phyloP scores from a whole-genome alignment of 2,888 invertebrate species.

The Cancer borealis region DNA sequence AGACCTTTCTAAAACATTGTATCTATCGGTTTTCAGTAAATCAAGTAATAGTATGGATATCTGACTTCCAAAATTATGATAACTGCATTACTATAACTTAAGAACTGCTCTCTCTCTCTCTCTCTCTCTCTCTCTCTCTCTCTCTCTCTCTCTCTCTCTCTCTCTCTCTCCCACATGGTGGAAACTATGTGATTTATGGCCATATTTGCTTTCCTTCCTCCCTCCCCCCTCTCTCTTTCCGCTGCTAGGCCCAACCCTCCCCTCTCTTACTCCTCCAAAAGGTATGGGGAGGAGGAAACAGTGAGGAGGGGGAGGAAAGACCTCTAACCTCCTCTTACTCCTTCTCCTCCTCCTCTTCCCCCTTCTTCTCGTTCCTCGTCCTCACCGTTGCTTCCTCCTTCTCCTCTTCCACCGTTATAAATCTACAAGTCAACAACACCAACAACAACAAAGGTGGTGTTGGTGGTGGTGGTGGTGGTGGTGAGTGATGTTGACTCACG shows the following conservation, averaged over 20 bases:
- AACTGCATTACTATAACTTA: too few species aligned
- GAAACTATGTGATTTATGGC: conserved; percentile 2
- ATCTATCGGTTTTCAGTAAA: too few species aligned
- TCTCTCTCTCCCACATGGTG: not conserved
- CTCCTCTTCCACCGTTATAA: not conserved
- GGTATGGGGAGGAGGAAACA: too few species aligned
- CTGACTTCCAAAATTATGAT: not conserved
- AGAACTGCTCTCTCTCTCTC: not conserved
- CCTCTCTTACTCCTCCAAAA: not conserved
- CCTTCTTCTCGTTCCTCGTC: not conserved
- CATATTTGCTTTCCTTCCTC: conserved; percentile 13
- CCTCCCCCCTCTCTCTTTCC: conserved; percentile 9
- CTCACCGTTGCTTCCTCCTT: not conserved
- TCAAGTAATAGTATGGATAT: too few species aligned
- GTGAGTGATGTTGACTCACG: not conserved
- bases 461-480: not conserved
- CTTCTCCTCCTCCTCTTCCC: not conserved
- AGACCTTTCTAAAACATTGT: too few species aligned
- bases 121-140: conserved; percentile 32
- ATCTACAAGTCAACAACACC: too few species aligned
- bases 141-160: conserved; percentile 15
- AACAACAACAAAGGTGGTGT: too few species aligned
- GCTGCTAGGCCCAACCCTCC: not conserved
- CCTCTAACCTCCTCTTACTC: not conserved
- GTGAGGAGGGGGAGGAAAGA: too few species aligned